These are phyloP conservation scores for Ariolimax columbianus DNA, from an alignment of 2,888 invertebrate species.

Conservation along the genomic window DNA sequence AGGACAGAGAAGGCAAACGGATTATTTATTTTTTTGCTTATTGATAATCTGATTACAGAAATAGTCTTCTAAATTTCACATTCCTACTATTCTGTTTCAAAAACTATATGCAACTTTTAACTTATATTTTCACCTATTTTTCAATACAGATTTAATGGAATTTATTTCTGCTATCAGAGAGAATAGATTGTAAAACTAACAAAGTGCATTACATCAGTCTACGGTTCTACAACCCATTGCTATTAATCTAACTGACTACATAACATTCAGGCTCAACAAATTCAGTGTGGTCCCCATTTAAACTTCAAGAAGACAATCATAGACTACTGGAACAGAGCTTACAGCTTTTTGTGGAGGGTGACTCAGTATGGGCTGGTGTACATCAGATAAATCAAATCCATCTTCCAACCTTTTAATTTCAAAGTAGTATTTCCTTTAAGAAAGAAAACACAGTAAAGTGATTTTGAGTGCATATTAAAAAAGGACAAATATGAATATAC, in stretches of 20 bases:
- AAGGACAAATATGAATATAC: not conserved
- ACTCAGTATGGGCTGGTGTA: conserved; percentile 72
- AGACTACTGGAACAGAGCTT: conserved; percentile 56
- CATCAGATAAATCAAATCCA: conserved; percentile 77
- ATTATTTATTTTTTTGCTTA: no score
- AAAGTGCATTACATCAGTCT: no score
- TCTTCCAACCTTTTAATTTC: conserved; percentile 77
- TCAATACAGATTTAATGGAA: no score
- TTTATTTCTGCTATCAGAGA: no score
- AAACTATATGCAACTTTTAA: no score
- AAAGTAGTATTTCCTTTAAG: conserved; percentile 75
- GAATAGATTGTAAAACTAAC: no score
- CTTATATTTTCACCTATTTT: no score
- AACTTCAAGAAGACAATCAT: not conserved
- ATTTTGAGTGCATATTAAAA: not conserved
- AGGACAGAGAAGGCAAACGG: no score
- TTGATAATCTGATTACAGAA: no score
- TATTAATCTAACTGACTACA: not conserved
- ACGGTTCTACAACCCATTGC: no score
- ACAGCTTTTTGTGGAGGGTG: conserved; percentile 77
- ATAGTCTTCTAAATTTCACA: no score
- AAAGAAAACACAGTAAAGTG: not conserved
- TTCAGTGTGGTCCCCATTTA: not conserved
- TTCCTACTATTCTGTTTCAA: no score
- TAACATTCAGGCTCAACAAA: not conserved